phyloP scores from a whole-genome alignment of 2,113 vertebrate species.

The Bungarus multicinctus region DNA sequence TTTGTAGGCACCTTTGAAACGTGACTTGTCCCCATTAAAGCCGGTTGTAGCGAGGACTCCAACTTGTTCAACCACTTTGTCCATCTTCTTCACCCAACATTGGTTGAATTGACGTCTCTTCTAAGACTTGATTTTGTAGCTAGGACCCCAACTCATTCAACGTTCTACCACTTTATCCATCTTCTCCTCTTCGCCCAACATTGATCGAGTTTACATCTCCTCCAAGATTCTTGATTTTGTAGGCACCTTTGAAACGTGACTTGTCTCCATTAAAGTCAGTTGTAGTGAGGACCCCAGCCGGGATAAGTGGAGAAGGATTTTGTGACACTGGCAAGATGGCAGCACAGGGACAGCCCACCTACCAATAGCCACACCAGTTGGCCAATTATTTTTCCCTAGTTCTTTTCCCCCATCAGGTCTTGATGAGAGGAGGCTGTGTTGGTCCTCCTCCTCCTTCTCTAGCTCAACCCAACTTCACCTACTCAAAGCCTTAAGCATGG shows the following conservation, averaged over 20 bases:
- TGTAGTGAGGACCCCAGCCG: neutral
- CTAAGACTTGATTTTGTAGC: no score
- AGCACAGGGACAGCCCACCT: neutral
- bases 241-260: neutral
- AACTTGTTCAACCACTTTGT: neutral
- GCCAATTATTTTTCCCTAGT: neutral
- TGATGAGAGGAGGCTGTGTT: neutral
- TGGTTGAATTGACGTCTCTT: neutral
- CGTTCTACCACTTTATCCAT: neutral
- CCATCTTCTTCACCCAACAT: neutral
- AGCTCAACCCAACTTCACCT: neutral
- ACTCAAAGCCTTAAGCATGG: neutral
- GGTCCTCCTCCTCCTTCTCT: neutral
- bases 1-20: no score
- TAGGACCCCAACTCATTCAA: neutral
- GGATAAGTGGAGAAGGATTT: neutral
- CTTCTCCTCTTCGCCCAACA: neutral
- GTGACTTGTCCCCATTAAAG: no score
- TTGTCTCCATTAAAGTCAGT: neutral
- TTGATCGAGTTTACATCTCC: neutral
- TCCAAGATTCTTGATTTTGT: neutral
- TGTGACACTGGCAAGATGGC: neutral
- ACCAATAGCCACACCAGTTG: neutral
- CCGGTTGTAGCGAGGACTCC: neutral
- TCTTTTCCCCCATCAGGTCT: neutral